phyloP scores from a whole-genome alignment of 2,888 invertebrate species.

The Syritta pipiens region DNA sequence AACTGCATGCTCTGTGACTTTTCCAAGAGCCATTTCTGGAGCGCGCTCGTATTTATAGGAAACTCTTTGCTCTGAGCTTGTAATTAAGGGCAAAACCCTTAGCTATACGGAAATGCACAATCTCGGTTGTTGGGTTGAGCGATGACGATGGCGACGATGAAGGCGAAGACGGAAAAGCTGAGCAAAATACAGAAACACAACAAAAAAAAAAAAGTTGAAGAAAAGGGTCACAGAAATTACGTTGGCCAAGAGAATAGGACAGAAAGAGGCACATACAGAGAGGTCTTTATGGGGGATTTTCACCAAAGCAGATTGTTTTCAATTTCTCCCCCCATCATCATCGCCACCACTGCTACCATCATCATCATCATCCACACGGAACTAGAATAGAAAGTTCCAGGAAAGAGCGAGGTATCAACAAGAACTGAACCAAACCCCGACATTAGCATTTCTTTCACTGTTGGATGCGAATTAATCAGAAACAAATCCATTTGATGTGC shows the following conservation, averaged over 20 bases:
- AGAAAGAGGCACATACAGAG: background rate
- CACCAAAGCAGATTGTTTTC: constrained; percentile 5
- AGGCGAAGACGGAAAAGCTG: constrained; percentile 18
- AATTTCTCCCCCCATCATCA: background rate
- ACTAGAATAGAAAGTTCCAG: constrained; percentile 33
- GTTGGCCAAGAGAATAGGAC: constrained; percentile 5
- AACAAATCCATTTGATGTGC: constrained; percentile 38
- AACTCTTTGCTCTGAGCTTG: constrained; percentile 24
- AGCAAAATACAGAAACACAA: too few species aligned
- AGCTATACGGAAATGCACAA: constrained; percentile 62
- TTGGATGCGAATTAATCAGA: constrained; percentile 11
- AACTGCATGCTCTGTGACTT: background rate
- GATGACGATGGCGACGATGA: too few species aligned
- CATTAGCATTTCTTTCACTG: background rate
- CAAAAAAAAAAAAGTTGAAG: too few species aligned
- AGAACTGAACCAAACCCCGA: background rate
- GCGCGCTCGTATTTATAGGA: constrained; percentile 23
- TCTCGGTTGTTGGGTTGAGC: constrained; percentile 14
- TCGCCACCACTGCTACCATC: too few species aligned
- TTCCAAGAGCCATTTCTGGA: constrained; percentile 19
- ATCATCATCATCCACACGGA: background rate
- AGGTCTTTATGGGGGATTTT: constrained; percentile 3
- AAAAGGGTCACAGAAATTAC: constrained; percentile 62
- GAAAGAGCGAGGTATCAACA: background rate
- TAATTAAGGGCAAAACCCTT: constrained; percentile 67